These are phyloP conservation scores for Solenopsis invicta DNA, from an alignment of 1,140 invertebrate species.

Conservation along the genomic window DNA sequence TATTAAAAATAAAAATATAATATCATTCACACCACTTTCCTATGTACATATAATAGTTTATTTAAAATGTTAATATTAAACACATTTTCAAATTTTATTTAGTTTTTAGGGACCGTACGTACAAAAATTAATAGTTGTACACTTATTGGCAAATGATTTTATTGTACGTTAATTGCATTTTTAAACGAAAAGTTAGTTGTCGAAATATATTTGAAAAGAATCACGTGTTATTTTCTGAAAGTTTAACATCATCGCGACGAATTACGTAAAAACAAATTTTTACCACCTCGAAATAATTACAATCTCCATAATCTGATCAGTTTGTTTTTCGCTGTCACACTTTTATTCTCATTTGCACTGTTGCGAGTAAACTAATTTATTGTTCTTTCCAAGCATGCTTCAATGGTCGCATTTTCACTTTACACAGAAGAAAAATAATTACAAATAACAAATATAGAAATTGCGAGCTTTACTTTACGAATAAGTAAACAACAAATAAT, in stretches of 20 bases:
- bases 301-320: background rate
- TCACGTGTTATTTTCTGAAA: background rate
- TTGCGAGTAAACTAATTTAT: conserved; percentile 28
- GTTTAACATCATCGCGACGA: background rate
- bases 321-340: background rate
- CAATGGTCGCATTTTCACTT: conserved; percentile 26
- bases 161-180: background rate
- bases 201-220: background rate
- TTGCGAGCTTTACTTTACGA: background rate
- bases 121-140: background rate
- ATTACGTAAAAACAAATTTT: conserved; percentile 4
- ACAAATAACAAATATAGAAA: conserved; percentile 32
- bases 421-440: conserved; percentile 32
- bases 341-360: background rate
- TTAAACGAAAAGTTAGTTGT: background rate
- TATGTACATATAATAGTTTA: no score
- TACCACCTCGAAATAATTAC: background rate
- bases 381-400: conserved; percentile 8
- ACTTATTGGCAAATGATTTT: no score
- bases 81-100: no score
- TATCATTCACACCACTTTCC: no score
- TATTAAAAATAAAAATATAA: no score
- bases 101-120: no score
- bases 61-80: no score
- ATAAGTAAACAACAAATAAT: conserved; percentile 23